phyloP scores from a whole-genome alignment of 2,888 invertebrate species.

The Cyrtodaria siliqua region DNA sequence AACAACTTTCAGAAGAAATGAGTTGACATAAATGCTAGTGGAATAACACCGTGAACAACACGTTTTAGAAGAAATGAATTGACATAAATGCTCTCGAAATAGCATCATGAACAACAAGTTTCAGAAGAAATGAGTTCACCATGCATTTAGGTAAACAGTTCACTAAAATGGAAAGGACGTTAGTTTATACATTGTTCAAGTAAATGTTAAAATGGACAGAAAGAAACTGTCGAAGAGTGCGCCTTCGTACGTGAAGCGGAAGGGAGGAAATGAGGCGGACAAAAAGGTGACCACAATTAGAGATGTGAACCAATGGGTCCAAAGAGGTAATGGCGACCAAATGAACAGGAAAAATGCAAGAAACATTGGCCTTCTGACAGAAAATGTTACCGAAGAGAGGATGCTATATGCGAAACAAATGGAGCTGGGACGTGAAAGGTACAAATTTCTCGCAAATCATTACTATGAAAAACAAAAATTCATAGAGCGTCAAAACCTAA shows the following conservation, averaged over 20 bases:
- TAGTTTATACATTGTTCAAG: too few relatives aligned
- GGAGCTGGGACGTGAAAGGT: constrained; percentile 82
- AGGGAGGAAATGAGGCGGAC: constrained; percentile 45
- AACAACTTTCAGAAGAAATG: too few relatives aligned
- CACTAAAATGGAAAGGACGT: too few relatives aligned
- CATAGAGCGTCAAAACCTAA: constrained; percentile 73
- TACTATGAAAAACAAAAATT: constrained; percentile 81
- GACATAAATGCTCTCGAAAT: too few relatives aligned
- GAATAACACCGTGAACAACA: too few relatives aligned
- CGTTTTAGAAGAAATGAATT: too few relatives aligned
- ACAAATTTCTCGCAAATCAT: constrained; percentile 78
- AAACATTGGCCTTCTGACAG: constrained; percentile 77
- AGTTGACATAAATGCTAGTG: too few relatives aligned
- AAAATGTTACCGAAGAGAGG: constrained; percentile 83
- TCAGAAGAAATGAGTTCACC: too few relatives aligned
- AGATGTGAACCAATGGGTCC: constrained; percentile 80
- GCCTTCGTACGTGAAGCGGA: constrained; percentile 29
- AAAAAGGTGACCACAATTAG: constrained; percentile 74
- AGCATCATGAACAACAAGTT: too few relatives aligned
- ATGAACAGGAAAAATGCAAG: constrained; percentile 52
- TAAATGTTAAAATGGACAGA: constrained; percentile 17
- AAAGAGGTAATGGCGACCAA: constrained; percentile 46
- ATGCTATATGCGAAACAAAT: constrained; percentile 77
- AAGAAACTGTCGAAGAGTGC: constrained; percentile 52
- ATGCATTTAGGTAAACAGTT: too few relatives aligned